A percentile compares a stretch with the other conserved stretches of the same genome.
phyloP scores from a whole-genome alignment of 53 echinoderm and acorn worm genomes.

The Apostichopus leukothele region DNA sequence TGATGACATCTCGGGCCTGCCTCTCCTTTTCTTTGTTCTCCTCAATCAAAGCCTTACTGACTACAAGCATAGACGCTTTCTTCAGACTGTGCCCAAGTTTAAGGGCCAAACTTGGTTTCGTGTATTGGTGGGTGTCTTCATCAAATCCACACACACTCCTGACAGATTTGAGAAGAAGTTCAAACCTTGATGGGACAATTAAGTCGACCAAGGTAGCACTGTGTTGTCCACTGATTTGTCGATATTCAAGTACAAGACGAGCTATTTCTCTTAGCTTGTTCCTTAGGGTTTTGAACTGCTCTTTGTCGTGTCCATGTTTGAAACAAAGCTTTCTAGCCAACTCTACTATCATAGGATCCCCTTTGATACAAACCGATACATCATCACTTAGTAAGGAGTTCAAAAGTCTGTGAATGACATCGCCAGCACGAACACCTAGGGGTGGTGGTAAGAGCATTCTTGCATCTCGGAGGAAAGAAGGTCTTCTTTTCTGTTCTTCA shows the following conservation, averaged over 20 bases:
- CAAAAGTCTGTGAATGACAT: constrained; percentile 26
- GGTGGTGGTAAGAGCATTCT: constrained; percentile 38
- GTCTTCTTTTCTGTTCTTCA: background rate
- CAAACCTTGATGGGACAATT: constrained; percentile 54
- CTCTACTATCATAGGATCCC: constrained; percentile 49
- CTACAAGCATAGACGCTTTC: too few species aligned
- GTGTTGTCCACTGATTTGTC: constrained; percentile 45
- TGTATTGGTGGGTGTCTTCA: constrained; percentile 38
- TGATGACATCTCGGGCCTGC: constrained; percentile 53
- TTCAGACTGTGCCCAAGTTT: too few species aligned
- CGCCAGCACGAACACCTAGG: background rate
- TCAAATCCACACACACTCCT: constrained; percentile 61
- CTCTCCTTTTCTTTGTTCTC: constrained; percentile 15
- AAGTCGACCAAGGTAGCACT: constrained; percentile 47
- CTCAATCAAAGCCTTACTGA: too few species aligned
- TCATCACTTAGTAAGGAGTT: constrained; percentile 22
- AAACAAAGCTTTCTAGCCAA: constrained; percentile 48
- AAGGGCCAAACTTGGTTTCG: too few species aligned
- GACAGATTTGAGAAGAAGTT: constrained; percentile 51
- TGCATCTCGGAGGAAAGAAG: background rate
- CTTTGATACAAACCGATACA: constrained; percentile 51
- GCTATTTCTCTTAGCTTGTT: constrained; percentile 59
- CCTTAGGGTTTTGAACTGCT: constrained; percentile 41
- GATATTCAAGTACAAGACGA: constrained; percentile 46
- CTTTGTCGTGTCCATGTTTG: constrained; percentile 52